phyloP scores from a whole-genome alignment of 2,113 vertebrate genomes.

The Tretioscincus oriximinensis region DNA sequence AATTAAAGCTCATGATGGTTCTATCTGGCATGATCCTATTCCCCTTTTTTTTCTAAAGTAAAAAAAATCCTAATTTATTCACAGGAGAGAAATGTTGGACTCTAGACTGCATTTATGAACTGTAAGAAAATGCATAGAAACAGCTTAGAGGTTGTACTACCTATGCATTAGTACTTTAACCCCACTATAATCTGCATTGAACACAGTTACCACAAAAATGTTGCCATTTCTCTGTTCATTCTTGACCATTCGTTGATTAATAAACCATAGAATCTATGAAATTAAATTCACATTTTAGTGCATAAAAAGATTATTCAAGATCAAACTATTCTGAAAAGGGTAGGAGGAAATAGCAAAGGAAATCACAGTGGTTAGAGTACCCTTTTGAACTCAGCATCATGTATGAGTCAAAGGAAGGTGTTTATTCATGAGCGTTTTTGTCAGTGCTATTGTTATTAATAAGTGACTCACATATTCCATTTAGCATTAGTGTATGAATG shows the following conservation, averaged over 20 bases:
- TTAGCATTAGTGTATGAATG: neutral
- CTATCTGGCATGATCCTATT: too few species aligned
- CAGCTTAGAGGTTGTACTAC: too few species aligned
- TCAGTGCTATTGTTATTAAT: neutral
- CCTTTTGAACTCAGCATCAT: slow-evolving; percentile 2
- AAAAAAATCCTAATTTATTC: too few species aligned
- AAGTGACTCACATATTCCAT: slow-evolving; percentile 5
- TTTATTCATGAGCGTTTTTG: neutral
- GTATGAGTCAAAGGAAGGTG: slow-evolving; percentile 21
- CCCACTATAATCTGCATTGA: too few species aligned
- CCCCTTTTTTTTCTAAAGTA: too few species aligned
- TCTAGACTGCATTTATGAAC: too few species aligned
- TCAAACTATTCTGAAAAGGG: slow-evolving; percentile 2
- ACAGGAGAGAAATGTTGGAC: too few species aligned
- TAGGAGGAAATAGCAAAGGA: slow-evolving; percentile 20
- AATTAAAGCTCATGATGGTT: too few species aligned
- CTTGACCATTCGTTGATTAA: neutral
- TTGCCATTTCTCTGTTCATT: neutral
- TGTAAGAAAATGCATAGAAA: too few species aligned
- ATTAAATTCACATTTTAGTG: neutral
- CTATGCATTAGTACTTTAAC: too few species aligned
- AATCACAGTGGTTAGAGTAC: neutral
- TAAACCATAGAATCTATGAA: neutral
- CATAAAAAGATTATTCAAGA: neutral
- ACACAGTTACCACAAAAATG: too few species aligned